Evolutionary conservation across 2,797 vertebrate genomes (phyloP).

Genomic region (Amazonetta brasiliensis): DNA sequence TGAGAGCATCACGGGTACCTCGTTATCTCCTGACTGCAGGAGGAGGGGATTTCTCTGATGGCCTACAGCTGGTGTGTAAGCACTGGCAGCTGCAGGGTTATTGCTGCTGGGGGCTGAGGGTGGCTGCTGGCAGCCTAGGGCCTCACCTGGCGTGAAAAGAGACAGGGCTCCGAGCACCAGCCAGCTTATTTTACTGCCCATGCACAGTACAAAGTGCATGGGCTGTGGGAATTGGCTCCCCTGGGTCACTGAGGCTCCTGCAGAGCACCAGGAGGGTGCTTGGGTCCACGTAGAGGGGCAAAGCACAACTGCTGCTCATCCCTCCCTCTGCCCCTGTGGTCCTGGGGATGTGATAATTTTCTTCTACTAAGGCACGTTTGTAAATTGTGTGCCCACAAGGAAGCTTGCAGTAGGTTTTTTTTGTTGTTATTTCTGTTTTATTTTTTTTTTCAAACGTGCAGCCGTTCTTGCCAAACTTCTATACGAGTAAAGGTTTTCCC

Average conservation of each 20-base stretch:
- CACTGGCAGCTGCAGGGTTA: not conserved
- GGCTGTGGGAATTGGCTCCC: not conserved
- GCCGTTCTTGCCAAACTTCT: not conserved
- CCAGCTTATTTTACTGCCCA: not conserved
- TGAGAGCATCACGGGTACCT: not conserved
- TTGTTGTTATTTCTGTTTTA: not conserved
- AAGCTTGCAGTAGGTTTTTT: not conserved
- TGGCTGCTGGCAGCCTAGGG: not conserved
- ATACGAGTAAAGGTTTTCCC: not conserved
- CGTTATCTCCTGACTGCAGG: not conserved
- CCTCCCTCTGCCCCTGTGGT: not conserved
- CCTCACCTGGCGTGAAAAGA: not conserved
- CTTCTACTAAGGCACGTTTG: accelerated
- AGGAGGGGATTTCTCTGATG: constrained; percentile 2
- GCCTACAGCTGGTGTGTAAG: not conserved
- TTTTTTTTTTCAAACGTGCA: not conserved
- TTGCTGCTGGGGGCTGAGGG: not conserved
- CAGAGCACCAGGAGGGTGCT: too few species aligned
- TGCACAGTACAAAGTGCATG: not conserved
- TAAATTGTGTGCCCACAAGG: not conserved
- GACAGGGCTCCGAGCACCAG: not conserved
- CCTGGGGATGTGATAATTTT: not conserved
- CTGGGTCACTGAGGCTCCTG: not conserved
- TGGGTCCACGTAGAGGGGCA: too few species aligned
- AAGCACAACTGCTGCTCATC: not conserved